Percentiles rank a stretch among this genome's conserved stretches.
Evolutionary conservation across 2,113 vertebrate species (phyloP).

Genomic region (Paralichthys olivaceus): DNA sequence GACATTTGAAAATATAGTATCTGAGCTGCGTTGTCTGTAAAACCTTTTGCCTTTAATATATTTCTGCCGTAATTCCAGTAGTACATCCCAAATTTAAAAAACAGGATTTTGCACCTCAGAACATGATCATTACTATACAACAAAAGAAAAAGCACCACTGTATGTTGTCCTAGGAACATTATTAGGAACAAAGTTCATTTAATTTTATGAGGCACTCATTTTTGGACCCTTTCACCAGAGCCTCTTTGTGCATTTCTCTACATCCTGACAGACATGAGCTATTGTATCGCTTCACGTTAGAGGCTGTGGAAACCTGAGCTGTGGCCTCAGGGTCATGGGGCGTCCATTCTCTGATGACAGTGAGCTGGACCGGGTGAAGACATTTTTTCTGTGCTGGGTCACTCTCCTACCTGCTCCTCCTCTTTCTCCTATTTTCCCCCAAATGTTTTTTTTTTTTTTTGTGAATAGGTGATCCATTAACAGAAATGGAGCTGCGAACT

Average conservation of each 20-base stretch:
- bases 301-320: slow-evolving; percentile 62
- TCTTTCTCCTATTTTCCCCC: slow-evolving; percentile 40
- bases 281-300: slow-evolving; percentile 44
- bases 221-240: slow-evolving; percentile 4
- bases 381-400: slow-evolving; percentile 44
- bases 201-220: neutral
- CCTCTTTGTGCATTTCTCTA: slow-evolving; percentile 19
- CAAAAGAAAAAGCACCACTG: neutral
- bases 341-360: slow-evolving; percentile 60
- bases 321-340: slow-evolving; percentile 54
- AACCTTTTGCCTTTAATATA: neutral
- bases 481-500: slow-evolving; percentile 42
- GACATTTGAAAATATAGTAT: neutral
- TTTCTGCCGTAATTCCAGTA: neutral
- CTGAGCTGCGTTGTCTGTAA: neutral
- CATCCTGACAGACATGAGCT: slow-evolving; percentile 25
- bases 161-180: neutral
- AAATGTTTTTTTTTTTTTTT: slow-evolving; percentile 24
- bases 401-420: slow-evolving; percentile 41
- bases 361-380: slow-evolving; percentile 43
- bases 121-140: neutral
- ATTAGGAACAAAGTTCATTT: neutral
- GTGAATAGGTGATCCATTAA: slow-evolving; percentile 66
- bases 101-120: neutral
- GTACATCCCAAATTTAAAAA: neutral